Base-by-base conservation (phyloP, 2,888 invertebrate genomes). In the Cheilosia impressa region DNA sequence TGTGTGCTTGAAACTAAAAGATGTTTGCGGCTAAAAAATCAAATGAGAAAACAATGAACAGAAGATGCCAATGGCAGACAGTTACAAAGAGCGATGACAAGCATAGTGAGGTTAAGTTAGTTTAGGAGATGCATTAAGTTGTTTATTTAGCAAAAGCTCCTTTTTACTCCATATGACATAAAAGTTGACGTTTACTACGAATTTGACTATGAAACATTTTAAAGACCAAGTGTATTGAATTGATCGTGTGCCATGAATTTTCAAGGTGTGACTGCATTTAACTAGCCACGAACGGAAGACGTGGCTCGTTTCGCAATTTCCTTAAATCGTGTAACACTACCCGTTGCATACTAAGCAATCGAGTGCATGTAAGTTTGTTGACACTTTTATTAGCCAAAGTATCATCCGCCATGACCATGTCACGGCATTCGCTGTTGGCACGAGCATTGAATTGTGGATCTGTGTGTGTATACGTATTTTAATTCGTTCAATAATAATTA, bases 11-110 rank as follows among this genome's bases (percentile, higher is more conserved):
- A 77, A 77, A 62, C 68, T 77, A 62, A 77, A 60, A 31, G 77
- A 68, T 45, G 62, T 55, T 68, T 77, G 53, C 34, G 62, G 62
- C 77, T 77, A 77, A 55, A 69, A 76, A 41, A 72, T 69, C 38
- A 62, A 68, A 62, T 69, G 62, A 47, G 38, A 47, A 69, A 69
- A 62, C 43, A 69, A 58, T 52, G 60, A 69, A 77, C 2, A 53
- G 53, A 47, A 43, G n/a, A 58, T 47, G 57, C 19, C 10, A 19
- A 22, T 22, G 22, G 38, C 31, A 17, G 13, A 17, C 24, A 2
- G 38, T 5, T 50, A 9, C 2, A 13, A 19, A 15, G 38, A 15
- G 22, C 45, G 13, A 27, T 43, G 47, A 57, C 9, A 19, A 41
- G 17, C n/a, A 43, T 45, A 55, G 2, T 10, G 4, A 24, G n/a